Evolutionary conservation across 2,888 invertebrate genomes (phyloP).

Genomic region (Prosopocoilus inquinatus): DNA sequence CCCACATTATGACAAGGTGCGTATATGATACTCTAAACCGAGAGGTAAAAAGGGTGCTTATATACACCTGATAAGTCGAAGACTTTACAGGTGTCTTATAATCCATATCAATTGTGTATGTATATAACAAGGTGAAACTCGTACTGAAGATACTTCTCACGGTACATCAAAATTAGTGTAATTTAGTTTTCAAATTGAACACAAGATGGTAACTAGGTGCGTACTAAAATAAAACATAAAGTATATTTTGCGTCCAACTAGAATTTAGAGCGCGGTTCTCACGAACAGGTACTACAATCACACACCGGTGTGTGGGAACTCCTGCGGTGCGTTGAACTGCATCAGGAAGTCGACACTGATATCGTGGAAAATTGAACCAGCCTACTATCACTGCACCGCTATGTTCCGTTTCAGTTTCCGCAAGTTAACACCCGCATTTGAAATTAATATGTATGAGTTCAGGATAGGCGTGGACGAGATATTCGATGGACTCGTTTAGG

Average conservation of each 20-base stretch:
- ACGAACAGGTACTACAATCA: slow-evolving; percentile 21
- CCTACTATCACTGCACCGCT: slow-evolving; percentile 27
- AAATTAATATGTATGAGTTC: neutral
- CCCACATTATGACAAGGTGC: no score
- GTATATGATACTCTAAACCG: no score
- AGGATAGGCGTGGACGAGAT: neutral
- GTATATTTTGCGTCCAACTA: slow-evolving; percentile 6
- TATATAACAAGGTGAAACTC: no score
- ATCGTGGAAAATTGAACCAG: slow-evolving; percentile 37
- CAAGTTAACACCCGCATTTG: slow-evolving; percentile 30
- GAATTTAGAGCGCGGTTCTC: slow-evolving; percentile 21
- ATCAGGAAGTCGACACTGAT: slow-evolving; percentile 39
- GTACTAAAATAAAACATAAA: neutral
- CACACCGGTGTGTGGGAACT: slow-evolving; percentile 26
- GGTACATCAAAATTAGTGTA: no score
- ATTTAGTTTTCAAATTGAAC: no score
- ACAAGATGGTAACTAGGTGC: no score
- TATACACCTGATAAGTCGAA: no score
- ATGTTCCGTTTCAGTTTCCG: slow-evolving; percentile 35
- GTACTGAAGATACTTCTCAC: no score
- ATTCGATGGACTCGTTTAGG: no score
- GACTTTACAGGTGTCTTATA: no score
- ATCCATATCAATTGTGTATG: no score
- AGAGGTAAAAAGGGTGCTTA: no score
- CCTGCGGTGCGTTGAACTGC: slow-evolving; percentile 37